Evolutionary conservation across 2,797 vertebrate species (phyloP), one percentile per base, ranked within the genome.

Genomic region (Forpus xanthops): DNA sequence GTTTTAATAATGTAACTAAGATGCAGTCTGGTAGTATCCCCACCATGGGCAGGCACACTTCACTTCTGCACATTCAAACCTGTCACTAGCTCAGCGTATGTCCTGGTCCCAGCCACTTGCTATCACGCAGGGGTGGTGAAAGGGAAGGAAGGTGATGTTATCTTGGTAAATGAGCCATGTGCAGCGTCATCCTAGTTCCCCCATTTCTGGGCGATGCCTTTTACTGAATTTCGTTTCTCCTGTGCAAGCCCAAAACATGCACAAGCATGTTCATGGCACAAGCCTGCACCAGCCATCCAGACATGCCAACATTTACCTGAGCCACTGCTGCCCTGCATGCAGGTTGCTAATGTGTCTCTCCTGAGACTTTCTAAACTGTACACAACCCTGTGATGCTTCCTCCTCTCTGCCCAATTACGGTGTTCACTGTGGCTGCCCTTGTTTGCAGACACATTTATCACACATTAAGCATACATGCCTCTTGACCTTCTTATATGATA

Each of bases 81-180:
- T 94, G 64, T 77, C 66, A 5, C 37, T 0, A 0, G 64, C 72
- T 87, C 0, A 0, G 4, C 0, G 0, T 18, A 13, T 0, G 0
- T 74, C 52, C 71, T 7, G 10, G 31, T 87, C 31, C n/a, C 41
- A 74, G 24, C 33, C 75, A 10, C 25, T 66, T 52, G 58, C 83
- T 23, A 5, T 68, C 61, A n/a, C 3, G 0, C 0, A 0, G 49
- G 19, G 31, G 3, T 0, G 0, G n/a, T 58, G 76, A 21, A 77
- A 65, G 15, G 49, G 37, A 30, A 21, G 17, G 25, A 85, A 49
- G 37, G 3, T 20, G 27, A 20, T 1, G 0, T 75, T 71, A 25
- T 39, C 73, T 64, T 7, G 8, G 16, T 18, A 37, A 78, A 35
- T 44, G 33, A 33, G 41, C 33, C 41, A 74, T 31, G 31, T 50